Evolutionary conservation across 2,113 vertebrate genomes (phyloP).

Genomic region (Spermophilus dauricus): DNA sequence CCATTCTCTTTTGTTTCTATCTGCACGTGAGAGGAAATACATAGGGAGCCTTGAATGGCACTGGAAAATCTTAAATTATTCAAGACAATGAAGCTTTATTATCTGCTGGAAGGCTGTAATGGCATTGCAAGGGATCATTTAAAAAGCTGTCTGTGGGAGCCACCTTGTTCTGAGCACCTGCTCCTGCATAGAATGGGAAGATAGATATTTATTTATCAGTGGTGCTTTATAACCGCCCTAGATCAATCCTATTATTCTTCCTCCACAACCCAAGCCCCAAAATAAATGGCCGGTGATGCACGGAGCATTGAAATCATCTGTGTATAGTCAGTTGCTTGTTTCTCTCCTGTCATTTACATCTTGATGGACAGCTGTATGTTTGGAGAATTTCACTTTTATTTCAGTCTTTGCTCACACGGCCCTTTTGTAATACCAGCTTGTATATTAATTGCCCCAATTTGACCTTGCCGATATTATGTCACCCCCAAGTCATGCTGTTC

Average conservation of each 20-base stretch:
- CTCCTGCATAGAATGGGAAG: conserved; percentile 30
- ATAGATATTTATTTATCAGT: not conserved
- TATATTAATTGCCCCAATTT: conserved; percentile 51
- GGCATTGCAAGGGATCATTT: conserved; percentile 80
- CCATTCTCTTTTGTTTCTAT: not conserved
- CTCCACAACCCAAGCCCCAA: conserved; percentile 34
- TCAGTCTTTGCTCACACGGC: conserved; percentile 67
- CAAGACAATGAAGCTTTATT: conserved; percentile 78
- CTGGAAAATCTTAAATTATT: conserved; percentile 83
- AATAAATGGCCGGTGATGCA: conserved; percentile 47
- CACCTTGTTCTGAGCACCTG: conserved; percentile 67
- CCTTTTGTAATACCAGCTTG: not conserved
- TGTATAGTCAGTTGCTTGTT: conserved; percentile 64
- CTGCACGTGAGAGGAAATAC: not conserved
- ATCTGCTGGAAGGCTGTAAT: conserved; percentile 76
- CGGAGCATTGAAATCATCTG: conserved; percentile 59
- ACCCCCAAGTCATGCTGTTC: not conserved
- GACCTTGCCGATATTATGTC: not conserved
- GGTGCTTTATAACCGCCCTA: conserved; percentile 67
- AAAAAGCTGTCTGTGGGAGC: conserved; percentile 52
- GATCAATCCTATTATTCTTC: conserved; percentile 64
- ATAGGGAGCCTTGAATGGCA: not conserved
- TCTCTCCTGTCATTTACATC: conserved; percentile 73
- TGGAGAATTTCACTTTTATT: conserved; percentile 64
- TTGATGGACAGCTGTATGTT: conserved; percentile 62